Conservation (phyloP, 2,888 invertebrate genomes). For the Spisula subtruncata region DNA sequence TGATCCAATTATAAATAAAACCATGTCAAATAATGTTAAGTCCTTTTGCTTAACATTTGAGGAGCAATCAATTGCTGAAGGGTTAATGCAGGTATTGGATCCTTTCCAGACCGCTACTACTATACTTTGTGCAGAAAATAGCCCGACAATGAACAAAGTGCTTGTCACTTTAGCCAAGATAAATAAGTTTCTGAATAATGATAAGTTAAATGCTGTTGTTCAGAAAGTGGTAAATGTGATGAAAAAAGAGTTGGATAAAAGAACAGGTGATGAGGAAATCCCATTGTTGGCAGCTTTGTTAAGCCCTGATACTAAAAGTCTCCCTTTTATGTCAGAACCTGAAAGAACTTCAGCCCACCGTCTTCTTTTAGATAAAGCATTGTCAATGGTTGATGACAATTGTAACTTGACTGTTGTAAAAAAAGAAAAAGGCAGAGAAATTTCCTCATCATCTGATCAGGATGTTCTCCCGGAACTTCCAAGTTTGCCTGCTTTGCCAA, state of each 20-base stretch:
- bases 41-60: conserved; percentile 55
- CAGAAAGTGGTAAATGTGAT: conserved; percentile 39
- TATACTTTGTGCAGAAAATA: conserved; percentile 62
- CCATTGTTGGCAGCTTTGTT: conserved; percentile 50
- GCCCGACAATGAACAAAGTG: conserved; percentile 63
- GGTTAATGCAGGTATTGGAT: conserved; percentile 45
- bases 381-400: conserved; percentile 36
- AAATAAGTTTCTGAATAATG: conserved; percentile 36
- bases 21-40: conserved; percentile 36
- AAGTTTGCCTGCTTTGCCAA: too few relatives aligned
- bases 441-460: too few relatives aligned
- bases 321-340: conserved; percentile 41
- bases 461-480: too few relatives aligned
- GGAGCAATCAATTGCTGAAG: conserved; percentile 52
- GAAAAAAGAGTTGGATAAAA: conserved; percentile 44
- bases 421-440: conserved; percentile 20
- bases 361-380: conserved; percentile 50
- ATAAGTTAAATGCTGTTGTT: neutral
- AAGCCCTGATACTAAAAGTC: conserved; percentile 55
- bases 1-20: conserved; percentile 59
- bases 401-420: conserved; percentile 38
- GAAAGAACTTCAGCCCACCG: conserved; percentile 29
- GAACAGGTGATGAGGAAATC: conserved; percentile 54
- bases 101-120: conserved; percentile 62
- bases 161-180: conserved; percentile 56